Evolutionary conservation across 1,140 invertebrate genomes (phyloP), one percentile per base, ranked within the genome.

Genomic region (Penaeus indicus): DNA sequence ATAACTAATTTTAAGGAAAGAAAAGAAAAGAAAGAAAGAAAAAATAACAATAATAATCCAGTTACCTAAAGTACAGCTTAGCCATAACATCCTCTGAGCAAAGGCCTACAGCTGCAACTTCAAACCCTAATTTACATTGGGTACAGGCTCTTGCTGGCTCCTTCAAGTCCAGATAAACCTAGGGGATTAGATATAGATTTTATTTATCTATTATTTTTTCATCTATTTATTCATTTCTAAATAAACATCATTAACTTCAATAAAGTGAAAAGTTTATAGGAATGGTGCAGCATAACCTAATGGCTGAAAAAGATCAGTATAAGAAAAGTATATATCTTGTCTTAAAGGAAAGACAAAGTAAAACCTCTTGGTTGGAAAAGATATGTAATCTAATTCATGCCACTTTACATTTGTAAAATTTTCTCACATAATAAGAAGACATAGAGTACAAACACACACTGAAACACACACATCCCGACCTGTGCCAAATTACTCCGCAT

Each of bases 51-150:
- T 10, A 16, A 75, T 75, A 75, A 27, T 13, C 78, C n/a, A 61
- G 78, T 85, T 25, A 90, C 90, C 90, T 90, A 67, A 86, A 90
- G 60, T 69, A 72, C 18, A 90, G 47, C 69, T 90, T 90, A 22
- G 90, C 83, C 21, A 42, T 88, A 42, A 90, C 61, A 4, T 84
- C 86, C 10, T 54, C 25, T 32, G 78, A 64, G 25, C 61, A 63
- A 32, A 69, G 67, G n/a, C 84, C 88, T 19, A 8, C 60, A 60
- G 82, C 78, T 11, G 75, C 38, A 11, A 90, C 64, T 13, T 83
- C 90, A 21, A 84, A 19, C 10, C 83, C 90, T 25, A 84, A 19
- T 32, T 67, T 87, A 80, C 90, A 90, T 77, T 89, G 85, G 7
- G 90, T 86, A 83, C 90, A 90, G 25, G 90, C 90, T 60, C 61